These are phyloP conservation scores for Pteropus alecto DNA, from an alignment of 2,113 vertebrate species.

Conservation along the genomic window DNA sequence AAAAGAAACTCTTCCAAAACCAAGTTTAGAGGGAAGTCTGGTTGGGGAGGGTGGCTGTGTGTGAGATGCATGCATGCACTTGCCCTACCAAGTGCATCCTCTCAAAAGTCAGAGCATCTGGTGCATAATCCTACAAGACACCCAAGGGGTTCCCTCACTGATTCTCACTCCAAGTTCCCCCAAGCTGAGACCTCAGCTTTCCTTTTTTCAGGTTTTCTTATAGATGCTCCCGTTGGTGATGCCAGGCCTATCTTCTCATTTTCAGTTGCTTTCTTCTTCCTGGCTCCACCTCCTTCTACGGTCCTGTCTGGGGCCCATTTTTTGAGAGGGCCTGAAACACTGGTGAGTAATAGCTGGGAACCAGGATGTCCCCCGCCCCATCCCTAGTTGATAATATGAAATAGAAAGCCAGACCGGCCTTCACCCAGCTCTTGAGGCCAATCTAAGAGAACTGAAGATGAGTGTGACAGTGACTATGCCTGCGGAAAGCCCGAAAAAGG, in stretches of 20 bases:
- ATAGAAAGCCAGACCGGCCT: neutral
- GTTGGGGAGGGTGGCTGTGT: neutral
- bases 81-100: neutral
- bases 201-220: neutral
- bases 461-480: no score
- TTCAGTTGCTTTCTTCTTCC: neutral
- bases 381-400: neutral
- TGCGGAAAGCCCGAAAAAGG: neutral
- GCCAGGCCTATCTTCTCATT: neutral
- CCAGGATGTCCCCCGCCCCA: rapidly evolving
- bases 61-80: neutral
- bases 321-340: neutral
- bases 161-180: rapidly evolving
- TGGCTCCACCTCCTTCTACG: neutral
- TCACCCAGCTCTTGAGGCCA: neutral
- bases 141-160: neutral
- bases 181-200: neutral
- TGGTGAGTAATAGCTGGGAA: neutral
- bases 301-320: neutral
- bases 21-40: neutral
- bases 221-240: neutral
- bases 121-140: neutral
- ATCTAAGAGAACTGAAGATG: neutral
- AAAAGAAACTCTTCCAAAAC: neutral
- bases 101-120: neutral